Percentiles rank a stretch among this genome's conserved stretches.
These are phyloP conservation scores for Troilus luridus DNA, from an alignment of 2,888 invertebrate species.

Conservation along the genomic window DNA sequence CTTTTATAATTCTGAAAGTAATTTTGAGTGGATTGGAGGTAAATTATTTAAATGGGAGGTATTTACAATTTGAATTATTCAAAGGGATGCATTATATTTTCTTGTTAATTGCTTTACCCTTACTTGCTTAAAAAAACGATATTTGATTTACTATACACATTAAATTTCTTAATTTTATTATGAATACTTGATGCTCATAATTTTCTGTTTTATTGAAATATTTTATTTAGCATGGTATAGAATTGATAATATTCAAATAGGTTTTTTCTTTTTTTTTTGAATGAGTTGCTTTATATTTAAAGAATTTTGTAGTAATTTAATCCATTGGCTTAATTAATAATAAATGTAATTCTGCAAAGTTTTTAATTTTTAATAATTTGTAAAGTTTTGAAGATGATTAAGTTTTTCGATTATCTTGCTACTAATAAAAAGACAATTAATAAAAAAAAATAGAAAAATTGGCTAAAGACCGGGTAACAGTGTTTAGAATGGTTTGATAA, in stretches of 20 bases:
- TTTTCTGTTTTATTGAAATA: not conserved
- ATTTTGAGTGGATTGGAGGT: too few relatives aligned
- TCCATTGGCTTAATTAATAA: conserved; percentile 30
- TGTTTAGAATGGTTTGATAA: conserved; percentile 67
- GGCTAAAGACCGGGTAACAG: conserved; percentile 64
- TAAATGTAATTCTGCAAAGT: not conserved
- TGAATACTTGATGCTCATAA: conserved; percentile 35
- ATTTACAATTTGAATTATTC: too few relatives aligned
- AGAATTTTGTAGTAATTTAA: conserved; percentile 32
- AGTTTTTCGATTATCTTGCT: conserved; percentile 44
- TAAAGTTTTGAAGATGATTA: not conserved
- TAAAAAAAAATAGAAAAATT: conserved; percentile 38
- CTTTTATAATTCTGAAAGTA: too few relatives aligned
- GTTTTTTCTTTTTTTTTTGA: not conserved
- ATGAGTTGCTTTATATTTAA: not conserved
- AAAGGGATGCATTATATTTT: not conserved
- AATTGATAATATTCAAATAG: not conserved
- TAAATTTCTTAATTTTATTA: not conserved
- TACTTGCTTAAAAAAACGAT: not conserved
- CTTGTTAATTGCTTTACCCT: not conserved
- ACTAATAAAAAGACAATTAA: not conserved
- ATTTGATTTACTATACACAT: not conserved
- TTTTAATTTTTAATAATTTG: not conserved
- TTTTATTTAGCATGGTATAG: not conserved
- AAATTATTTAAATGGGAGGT: too few relatives aligned